Percentiles rank a stretch among this genome's conserved stretches.
Conservation (phyloP, 64 coral and sea anemone species). For the Actinia equina region DNA sequence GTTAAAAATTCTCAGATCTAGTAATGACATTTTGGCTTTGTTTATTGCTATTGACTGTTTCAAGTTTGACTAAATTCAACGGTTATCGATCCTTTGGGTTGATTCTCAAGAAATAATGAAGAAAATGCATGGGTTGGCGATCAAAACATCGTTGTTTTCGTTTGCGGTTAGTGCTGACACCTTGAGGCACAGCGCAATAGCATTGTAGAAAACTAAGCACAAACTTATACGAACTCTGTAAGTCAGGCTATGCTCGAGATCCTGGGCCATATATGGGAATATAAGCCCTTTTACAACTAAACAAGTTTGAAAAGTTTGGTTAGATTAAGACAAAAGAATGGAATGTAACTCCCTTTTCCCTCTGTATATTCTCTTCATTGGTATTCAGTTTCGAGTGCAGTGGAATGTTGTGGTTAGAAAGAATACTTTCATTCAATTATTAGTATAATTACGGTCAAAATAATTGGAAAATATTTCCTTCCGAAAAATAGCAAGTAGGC, state of each 20-base stretch:
- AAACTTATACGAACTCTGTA: neutral
- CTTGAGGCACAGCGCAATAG: neutral
- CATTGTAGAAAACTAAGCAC: no score
- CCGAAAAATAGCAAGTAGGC: neutral
- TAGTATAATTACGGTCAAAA: neutral
- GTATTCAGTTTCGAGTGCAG: neutral
- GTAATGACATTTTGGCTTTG: no score
- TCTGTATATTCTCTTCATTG: neutral
- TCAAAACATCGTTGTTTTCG: neutral
- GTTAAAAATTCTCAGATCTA: no score
- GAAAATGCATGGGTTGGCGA: neutral
- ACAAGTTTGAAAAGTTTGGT: neutral
- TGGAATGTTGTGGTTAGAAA: constrained; percentile 1
- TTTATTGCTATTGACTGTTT: neutral
- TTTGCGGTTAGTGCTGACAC: neutral
- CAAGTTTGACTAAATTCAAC: no score
- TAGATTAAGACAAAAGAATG: neutral
- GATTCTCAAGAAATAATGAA: no score
- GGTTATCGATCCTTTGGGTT: no score
- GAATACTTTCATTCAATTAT: neutral
- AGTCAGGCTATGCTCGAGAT: neutral
- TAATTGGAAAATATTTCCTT: constrained; percentile 1
- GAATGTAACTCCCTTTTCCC: neutral
- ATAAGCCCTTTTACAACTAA: neutral
- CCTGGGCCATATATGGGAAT: neutral